Evolutionary conservation across 2,888 invertebrate genomes (phyloP).

Genomic region (Litoditis marina): DNA sequence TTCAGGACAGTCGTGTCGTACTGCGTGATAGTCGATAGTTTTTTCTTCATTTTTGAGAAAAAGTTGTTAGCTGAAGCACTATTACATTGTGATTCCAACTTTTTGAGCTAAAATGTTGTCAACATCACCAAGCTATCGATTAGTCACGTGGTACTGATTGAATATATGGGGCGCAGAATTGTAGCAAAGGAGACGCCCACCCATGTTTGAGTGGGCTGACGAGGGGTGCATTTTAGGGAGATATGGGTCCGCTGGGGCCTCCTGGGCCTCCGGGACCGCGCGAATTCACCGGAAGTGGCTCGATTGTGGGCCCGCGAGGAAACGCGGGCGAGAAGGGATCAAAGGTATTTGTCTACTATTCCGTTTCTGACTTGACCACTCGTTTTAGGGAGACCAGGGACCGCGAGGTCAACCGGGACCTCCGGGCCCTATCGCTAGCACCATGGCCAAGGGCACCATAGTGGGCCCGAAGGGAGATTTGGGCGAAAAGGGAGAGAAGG

Average conservation of each 20-base stretch:
- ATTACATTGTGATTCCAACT: too few relatives aligned
- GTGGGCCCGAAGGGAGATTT: slow-evolving; percentile 65
- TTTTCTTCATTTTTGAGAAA: too few relatives aligned
- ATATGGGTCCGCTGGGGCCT: slow-evolving; percentile 55
- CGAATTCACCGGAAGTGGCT: slow-evolving; percentile 55
- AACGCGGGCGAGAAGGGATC: slow-evolving; percentile 54
- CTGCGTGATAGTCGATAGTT: too few relatives aligned
- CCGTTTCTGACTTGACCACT: slow-evolving; percentile 14
- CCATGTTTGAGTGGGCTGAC: background rate
- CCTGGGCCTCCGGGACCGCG: slow-evolving; percentile 64
- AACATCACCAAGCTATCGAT: too few relatives aligned
- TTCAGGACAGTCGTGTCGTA: too few relatives aligned
- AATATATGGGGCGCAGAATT: too few relatives aligned
- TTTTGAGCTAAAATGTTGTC: too few relatives aligned
- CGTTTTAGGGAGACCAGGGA: slow-evolving; percentile 57
- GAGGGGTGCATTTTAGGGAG: slow-evolving; percentile 49
- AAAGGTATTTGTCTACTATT: slow-evolving; percentile 43
- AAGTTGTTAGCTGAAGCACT: too few relatives aligned
- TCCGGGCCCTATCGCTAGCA: slow-evolving; percentile 53
- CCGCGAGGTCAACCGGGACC: slow-evolving; percentile 53
- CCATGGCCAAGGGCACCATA: slow-evolving; percentile 56
- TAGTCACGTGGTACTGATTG: too few relatives aligned
- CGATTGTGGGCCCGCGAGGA: slow-evolving; percentile 57
- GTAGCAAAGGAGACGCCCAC: background rate
- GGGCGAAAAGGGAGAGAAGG: slow-evolving; percentile 71